Conservation (phyloP, 2,113 vertebrate genomes). For the Haemorhous mexicanus region DNA sequence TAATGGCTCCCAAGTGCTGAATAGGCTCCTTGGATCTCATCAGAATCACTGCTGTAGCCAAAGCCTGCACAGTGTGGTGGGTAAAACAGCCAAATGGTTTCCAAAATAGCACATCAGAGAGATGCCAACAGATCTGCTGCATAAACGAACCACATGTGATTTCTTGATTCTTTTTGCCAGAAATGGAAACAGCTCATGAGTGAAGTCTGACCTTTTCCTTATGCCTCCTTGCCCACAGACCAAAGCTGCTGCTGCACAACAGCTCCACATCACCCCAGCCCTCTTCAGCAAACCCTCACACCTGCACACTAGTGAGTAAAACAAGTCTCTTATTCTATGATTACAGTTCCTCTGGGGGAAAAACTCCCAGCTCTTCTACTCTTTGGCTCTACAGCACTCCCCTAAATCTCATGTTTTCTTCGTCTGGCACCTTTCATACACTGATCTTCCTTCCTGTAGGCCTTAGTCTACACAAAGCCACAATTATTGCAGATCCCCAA, state of each 20-base stretch:
- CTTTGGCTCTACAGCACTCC: not conserved
- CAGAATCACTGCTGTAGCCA: not conserved
- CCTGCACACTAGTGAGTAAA: not conserved
- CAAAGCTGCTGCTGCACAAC: not conserved
- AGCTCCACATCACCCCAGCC: not conserved
- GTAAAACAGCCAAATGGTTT: not conserved
- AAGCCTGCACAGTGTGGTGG: rapidly evolving
- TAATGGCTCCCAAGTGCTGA: not conserved
- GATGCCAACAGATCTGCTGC: not conserved
- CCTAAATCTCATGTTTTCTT: not conserved
- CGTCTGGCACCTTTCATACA: rapidly evolving
- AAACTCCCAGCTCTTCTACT: not conserved
- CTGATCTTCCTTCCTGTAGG: not conserved
- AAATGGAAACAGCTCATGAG: not conserved
- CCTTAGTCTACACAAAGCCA: not conserved
- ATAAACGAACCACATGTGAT: not conserved
- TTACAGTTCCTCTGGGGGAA: not conserved
- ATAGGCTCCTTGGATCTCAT: not conserved
- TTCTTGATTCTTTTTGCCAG: not conserved
- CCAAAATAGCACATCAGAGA: not conserved
- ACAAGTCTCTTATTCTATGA: not conserved
- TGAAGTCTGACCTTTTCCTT: not conserved
- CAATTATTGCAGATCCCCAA: not conserved
- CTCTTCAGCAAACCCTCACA: not conserved
- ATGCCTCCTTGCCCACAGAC: not conserved